These are phyloP conservation scores for Gavialis gangeticus DNA, from an alignment of 2,113 vertebrate species.

Conservation along the genomic window DNA sequence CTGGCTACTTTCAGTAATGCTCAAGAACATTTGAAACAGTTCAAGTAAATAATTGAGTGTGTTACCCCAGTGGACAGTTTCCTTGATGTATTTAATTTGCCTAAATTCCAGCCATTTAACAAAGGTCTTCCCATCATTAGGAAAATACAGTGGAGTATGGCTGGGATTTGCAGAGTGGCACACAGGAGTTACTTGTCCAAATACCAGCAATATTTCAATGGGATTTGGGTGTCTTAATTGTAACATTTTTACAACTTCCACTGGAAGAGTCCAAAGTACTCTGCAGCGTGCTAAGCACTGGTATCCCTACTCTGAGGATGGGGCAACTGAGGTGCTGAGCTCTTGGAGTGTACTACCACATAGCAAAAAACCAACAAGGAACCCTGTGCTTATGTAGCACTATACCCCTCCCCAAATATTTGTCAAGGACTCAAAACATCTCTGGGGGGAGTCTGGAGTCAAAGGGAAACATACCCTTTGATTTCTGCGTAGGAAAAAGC, in stretches of 20 bases:
- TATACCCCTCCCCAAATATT: neutral
- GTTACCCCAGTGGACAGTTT: neutral
- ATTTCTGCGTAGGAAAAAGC: accelerated
- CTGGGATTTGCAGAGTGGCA: neutral
- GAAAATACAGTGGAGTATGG: neutral
- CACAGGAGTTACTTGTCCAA: neutral
- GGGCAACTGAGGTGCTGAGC: neutral
- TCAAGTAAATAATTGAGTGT: neutral
- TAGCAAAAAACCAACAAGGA: neutral
- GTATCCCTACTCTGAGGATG: neutral
- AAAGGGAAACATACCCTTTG: neutral
- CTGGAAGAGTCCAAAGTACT: neutral
- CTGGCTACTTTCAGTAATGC: too few relatives aligned
- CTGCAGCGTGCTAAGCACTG: neutral
- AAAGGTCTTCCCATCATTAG: neutral
- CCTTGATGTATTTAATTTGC: neutral
- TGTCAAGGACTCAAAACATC: neutral
- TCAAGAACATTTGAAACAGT: neutral
- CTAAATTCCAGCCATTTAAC: neutral
- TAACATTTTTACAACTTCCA: neutral
- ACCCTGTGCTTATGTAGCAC: neutral
- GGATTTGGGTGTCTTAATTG: neutral
- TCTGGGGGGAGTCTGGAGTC: neutral
- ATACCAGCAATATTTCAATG: neutral
- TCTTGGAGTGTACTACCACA: neutral